phyloP scores from a whole-genome alignment of 2,888 invertebrate species.

The Cerceris ruficornis region DNA sequence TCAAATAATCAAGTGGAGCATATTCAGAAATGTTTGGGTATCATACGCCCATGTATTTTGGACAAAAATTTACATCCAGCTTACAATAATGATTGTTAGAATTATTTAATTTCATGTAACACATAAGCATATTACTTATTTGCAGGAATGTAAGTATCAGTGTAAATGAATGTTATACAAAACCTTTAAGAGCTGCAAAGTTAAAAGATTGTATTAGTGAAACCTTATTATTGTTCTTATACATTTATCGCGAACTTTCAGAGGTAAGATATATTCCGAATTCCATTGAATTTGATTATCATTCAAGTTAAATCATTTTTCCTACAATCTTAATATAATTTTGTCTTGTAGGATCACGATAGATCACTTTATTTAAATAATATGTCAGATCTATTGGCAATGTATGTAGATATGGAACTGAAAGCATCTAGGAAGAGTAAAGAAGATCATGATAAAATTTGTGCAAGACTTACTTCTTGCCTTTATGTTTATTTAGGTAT shows the following conservation, averaged over 20 bases:
- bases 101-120: background rate
- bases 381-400: slow-evolving; percentile 81
- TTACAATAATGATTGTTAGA: too few species aligned
- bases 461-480: slow-evolving; percentile 74
- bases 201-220: slow-evolving; percentile 80
- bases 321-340: slow-evolving; percentile 17
- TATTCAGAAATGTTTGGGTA: too few species aligned
- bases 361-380: slow-evolving; percentile 78
- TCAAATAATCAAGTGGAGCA: too few species aligned
- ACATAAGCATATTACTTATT: slow-evolving; percentile 51
- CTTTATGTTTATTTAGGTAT: slow-evolving; percentile 78
- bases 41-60: too few species aligned
- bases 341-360: slow-evolving; percentile 74
- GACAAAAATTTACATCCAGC: too few species aligned
- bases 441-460: slow-evolving; percentile 73
- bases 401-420: slow-evolving; percentile 82
- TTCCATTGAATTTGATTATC: slow-evolving; percentile 5
- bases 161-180: slow-evolving; percentile 78
- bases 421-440: slow-evolving; percentile 77
- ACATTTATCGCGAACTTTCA: slow-evolving; percentile 78
- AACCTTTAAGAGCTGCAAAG: slow-evolving; percentile 78
- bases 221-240: slow-evolving; percentile 79
- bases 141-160: slow-evolving; percentile 79
- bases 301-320: background rate
- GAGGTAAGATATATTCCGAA: slow-evolving; percentile 71